phyloP scores from a whole-genome alignment of 1,140 invertebrate genomes.

The Cherax quadricarinatus region DNA sequence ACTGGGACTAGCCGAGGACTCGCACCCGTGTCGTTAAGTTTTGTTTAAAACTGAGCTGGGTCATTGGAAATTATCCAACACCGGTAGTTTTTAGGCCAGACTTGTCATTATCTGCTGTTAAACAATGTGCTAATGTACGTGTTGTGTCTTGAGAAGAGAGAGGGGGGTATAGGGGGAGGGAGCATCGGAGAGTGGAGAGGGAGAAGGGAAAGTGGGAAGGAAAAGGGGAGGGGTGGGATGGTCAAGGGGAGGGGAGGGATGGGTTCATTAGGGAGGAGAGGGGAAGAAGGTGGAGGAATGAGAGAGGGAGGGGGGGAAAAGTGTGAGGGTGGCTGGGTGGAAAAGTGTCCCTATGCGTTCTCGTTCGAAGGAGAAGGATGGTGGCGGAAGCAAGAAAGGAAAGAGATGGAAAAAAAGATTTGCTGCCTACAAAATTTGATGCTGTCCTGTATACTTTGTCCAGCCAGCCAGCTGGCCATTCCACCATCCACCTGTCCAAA shows the following conservation, averaged over 20 bases:
- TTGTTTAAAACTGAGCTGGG: too few species aligned
- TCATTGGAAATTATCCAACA: neutral
- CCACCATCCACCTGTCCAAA: too few species aligned
- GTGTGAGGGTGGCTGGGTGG: neutral
- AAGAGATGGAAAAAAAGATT: neutral
- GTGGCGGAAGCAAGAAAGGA: neutral
- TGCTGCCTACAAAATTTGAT: neutral
- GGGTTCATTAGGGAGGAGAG: neutral
- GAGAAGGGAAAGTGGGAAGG: too few species aligned
- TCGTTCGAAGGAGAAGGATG: neutral
- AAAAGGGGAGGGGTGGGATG: neutral
- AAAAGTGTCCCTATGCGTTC: neutral
- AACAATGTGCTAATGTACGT: constrained; percentile 28
- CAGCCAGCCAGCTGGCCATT: neutral
- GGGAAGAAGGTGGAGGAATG: neutral
- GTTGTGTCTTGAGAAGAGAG: neutral
- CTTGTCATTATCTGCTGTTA: constrained; percentile 29
- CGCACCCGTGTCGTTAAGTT: too few species aligned
- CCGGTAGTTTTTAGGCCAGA: neutral
- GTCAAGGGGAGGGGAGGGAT: neutral
- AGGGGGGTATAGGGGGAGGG: neutral
- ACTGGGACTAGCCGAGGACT: too few species aligned
- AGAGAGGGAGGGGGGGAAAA: neutral
- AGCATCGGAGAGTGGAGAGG: neutral
- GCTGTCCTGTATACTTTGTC: neutral